phyloP scores from a whole-genome alignment of 1,140 invertebrate genomes.

The Patella vulgata region DNA sequence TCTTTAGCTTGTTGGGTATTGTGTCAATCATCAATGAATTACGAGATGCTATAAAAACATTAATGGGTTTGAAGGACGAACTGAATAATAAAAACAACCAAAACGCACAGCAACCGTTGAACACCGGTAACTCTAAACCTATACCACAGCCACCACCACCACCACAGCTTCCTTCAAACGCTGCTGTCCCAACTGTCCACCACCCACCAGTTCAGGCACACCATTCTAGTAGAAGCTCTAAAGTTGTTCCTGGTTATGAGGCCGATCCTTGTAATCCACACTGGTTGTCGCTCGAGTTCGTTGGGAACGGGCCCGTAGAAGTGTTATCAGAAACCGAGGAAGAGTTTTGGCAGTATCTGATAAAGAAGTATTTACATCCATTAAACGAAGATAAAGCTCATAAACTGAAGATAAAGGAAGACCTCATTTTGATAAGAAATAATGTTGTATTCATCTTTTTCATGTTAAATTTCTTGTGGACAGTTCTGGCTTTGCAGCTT shows the following conservation, averaged over 20 bases:
- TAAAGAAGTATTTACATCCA: conserved; percentile 93
- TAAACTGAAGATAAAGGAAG: conserved; percentile 80
- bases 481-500: conserved; percentile 96
- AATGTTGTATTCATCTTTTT: conserved; percentile 95
- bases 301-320: conserved; percentile 44
- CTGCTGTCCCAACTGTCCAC: conserved; percentile 4
- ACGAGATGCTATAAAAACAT: conserved; percentile 42
- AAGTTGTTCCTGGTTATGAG: conserved; percentile 45
- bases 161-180: conserved; percentile 11
- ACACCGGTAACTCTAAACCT: too few relatives aligned
- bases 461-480: conserved; percentile 98
- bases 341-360: conserved; percentile 92
- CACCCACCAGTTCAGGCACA: conserved; percentile 18
- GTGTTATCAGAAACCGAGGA: conserved; percentile 75
- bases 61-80: conserved; percentile 43
- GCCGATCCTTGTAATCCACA: conserved; percentile 49
- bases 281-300: conserved; percentile 45
- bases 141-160: neutral
- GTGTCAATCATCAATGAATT: conserved; percentile 45
- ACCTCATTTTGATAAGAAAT: conserved; percentile 92
- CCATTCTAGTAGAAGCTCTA: conserved; percentile 16
- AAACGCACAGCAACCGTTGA: too few relatives aligned
- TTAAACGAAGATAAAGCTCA: conserved; percentile 92
- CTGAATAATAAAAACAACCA: conserved; percentile 12
- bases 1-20: conserved; percentile 50